phyloP scores from a whole-genome alignment of 2,113 vertebrate species.

The Dipodomys spectabilis region DNA sequence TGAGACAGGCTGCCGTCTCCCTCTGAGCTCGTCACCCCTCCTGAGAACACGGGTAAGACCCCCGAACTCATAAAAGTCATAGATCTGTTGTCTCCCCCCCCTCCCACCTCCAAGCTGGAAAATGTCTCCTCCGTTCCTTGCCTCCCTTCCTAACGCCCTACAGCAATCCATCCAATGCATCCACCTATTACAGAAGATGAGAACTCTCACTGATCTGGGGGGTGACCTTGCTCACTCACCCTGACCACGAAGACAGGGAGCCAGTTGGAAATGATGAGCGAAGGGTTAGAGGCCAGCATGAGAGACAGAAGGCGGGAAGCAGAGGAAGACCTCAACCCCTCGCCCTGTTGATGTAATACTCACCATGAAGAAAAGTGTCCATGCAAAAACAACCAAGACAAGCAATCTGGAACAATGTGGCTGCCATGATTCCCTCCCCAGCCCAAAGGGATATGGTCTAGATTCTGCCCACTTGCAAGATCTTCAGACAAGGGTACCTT shows the following conservation, averaged over 20 bases:
- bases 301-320: not conserved
- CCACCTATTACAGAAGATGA: not conserved
- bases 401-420: not conserved
- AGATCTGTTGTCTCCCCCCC: not conserved
- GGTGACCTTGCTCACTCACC: not conserved
- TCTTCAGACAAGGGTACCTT: fast-evolving
- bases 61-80: not conserved
- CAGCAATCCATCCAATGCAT: not conserved
- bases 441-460: not conserved
- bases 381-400: not conserved
- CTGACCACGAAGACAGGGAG: not conserved
- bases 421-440: not conserved
- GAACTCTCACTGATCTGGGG: too few species aligned
- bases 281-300: not conserved
- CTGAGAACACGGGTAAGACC: not conserved
- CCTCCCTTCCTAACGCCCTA: not conserved
- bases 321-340: not conserved
- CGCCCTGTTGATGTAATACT: not conserved
- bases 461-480: not conserved
- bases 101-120: not conserved
- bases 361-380: not conserved
- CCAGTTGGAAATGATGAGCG: not conserved
- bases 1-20: not conserved
- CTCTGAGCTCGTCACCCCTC: not conserved
- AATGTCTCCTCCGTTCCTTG: not conserved